These are phyloP conservation scores for Mobula birostris DNA, from an alignment of 2,113 vertebrate genomes.

Conservation along the genomic window DNA sequence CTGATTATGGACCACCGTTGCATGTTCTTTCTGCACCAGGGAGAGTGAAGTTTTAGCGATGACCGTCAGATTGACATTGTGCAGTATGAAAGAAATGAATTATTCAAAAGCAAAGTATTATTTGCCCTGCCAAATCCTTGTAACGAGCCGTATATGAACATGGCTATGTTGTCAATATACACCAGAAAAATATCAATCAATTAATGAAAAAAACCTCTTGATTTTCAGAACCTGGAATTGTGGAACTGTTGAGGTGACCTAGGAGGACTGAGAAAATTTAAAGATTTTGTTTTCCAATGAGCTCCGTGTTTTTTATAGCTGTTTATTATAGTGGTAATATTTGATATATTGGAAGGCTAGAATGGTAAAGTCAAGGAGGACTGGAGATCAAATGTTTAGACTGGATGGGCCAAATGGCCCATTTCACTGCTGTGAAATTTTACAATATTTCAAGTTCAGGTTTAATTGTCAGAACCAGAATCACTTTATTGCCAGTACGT, in stretches of 20 bases:
- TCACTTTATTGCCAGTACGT: too few species aligned
- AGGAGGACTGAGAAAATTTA: conserved; percentile 11
- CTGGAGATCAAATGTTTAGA: neutral
- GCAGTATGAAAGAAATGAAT: neutral
- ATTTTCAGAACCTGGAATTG: conserved; percentile 15
- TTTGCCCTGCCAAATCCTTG: neutral
- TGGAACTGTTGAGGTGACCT: neutral
- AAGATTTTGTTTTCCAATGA: neutral
- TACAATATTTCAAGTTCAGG: neutral
- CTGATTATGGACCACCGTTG: neutral
- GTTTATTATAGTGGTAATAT: neutral
- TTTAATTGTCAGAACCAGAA: too few species aligned
- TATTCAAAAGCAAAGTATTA: neutral
- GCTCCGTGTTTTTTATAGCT: neutral
- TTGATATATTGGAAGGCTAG: neutral
- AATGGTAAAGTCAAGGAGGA: neutral
- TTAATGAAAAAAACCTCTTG: neutral
- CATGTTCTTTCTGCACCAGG: neutral
- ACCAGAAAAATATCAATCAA: neutral
- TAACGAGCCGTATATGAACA: neutral
- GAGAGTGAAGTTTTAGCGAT: neutral
- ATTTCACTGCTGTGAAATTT: neutral
- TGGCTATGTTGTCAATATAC: neutral
- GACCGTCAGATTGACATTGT: neutral
- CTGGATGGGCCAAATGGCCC: neutral